phyloP scores from a whole-genome alignment of 1,140 invertebrate genomes.

The Spodoptera litura region DNA sequence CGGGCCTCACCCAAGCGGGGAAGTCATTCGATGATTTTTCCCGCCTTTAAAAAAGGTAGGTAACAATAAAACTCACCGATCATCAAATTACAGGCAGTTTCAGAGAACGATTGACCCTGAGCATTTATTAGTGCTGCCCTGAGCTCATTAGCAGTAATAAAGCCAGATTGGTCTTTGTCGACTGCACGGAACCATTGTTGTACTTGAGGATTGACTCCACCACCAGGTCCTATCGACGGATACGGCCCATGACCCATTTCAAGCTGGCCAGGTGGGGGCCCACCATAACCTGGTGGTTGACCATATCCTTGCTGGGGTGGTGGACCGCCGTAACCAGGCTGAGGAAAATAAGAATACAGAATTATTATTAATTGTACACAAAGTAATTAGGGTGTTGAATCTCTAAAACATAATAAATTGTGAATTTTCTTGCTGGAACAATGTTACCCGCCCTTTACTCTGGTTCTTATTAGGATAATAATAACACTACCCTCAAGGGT shows the following conservation, averaged over 20 bases:
- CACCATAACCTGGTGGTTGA: conserved; percentile 48
- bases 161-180: conserved; percentile 93
- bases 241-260: conserved; percentile 82
- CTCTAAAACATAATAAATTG: too few species aligned
- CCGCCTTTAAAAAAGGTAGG: neutral
- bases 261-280: conserved; percentile 52
- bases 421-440: too few species aligned
- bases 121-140: conserved; percentile 94
- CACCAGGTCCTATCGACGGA: conserved; percentile 73
- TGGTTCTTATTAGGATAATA: too few species aligned
- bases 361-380: too few species aligned
- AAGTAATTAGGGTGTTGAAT: too few species aligned
- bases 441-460: too few species aligned
- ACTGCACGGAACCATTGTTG: conserved; percentile 94
- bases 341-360: neutral
- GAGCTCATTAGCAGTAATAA: conserved; percentile 92
- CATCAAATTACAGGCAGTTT: conserved; percentile 95
- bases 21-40: too few species aligned
- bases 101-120: conserved; percentile 94
- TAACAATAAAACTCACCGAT: conserved; percentile 89
- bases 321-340: conserved; percentile 57
- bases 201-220: conserved; percentile 88
- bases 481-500: too few species aligned
- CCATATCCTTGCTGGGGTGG: conserved; percentile 47
- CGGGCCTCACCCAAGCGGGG: too few species aligned